These are phyloP conservation scores for Apus apus DNA, from an alignment of 2,113 vertebrate genomes.

Conservation along the genomic window DNA sequence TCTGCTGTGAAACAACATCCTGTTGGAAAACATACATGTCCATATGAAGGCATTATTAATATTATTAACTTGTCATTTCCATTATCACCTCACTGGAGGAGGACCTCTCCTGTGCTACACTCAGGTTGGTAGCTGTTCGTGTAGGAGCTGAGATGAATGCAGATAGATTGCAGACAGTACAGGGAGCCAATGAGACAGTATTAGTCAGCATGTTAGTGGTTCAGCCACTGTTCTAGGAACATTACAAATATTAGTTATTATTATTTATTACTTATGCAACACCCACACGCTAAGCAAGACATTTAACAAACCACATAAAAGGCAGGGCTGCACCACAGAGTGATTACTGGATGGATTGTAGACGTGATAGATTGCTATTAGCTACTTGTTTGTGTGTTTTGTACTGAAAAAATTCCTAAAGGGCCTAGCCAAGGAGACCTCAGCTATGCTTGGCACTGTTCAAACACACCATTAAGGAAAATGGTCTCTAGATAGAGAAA, in stretches of 20 bases:
- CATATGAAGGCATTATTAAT: not conserved
- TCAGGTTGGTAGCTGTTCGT: not conserved
- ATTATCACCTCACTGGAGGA: not conserved
- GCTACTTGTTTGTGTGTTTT: constrained; percentile 4
- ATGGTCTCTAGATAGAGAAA: not conserved
- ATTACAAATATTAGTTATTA: constrained; percentile 56
- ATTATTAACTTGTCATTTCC: not conserved
- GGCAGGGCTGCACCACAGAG: constrained; percentile 36
- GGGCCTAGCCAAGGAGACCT: not conserved
- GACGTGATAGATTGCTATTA: constrained; percentile 42
- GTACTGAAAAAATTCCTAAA: not conserved
- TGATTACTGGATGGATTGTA: not conserved
- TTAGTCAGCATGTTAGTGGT: constrained; percentile 55
- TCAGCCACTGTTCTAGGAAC: constrained; percentile 1
- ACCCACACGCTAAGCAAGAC: not conserved
- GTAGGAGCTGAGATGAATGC: not conserved
- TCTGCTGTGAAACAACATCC: not conserved
- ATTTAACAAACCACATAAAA: constrained; percentile 62
- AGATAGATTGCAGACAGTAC: not conserved
- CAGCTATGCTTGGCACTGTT: not conserved
- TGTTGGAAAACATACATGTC: accelerated
- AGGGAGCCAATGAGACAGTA: constrained; percentile 9
- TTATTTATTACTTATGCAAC: constrained; percentile 64
- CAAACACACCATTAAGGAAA: constrained; percentile 15
- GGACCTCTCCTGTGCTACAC: not conserved